A percentile compares a stretch with the other conserved stretches of the same genome.
phyloP scores from a whole-genome alignment of 2,113 vertebrate species.

The Caranx melampygus region DNA sequence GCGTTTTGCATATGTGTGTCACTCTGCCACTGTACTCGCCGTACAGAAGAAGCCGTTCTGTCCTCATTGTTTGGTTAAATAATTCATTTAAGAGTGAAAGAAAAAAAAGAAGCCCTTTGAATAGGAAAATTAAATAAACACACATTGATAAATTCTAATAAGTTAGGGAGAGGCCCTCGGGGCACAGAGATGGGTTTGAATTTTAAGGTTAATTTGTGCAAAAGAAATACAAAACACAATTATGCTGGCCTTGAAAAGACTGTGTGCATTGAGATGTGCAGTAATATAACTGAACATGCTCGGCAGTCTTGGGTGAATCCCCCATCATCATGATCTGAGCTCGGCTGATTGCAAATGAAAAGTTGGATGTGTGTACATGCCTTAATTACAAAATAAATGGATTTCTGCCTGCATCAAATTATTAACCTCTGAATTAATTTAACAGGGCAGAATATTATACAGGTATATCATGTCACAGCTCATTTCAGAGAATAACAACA shows the following conservation, averaged over 20 bases:
- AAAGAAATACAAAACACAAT: constrained; percentile 63
- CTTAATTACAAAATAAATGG: constrained; percentile 45
- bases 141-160: constrained; percentile 67
- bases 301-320: constrained; percentile 29
- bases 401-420: constrained; percentile 48
- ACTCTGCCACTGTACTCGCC: neutral
- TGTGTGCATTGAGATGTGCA: constrained; percentile 33
- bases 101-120: constrained; percentile 47
- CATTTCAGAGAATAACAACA: constrained; percentile 23
- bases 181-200: constrained; percentile 61
- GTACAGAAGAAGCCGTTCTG: constrained; percentile 21
- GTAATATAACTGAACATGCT: constrained; percentile 42
- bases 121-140: constrained; percentile 70
- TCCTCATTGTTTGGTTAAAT: constrained; percentile 55
- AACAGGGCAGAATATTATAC: constrained; percentile 27
- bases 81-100: constrained; percentile 56
- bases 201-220: constrained; percentile 71
- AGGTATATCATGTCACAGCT: constrained; percentile 6
- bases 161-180: constrained; percentile 55
- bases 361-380: constrained; percentile 20
- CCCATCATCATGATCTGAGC: constrained; percentile 28
- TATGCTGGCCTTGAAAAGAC: constrained; percentile 47
- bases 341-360: constrained; percentile 53
- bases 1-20: neutral
- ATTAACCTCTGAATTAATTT: constrained; percentile 36